Percentiles rank a stretch among this genome's conserved stretches.
Conservation (phyloP, 92 coral and sea anemone genomes). For the Paragorgia papillata region DNA sequence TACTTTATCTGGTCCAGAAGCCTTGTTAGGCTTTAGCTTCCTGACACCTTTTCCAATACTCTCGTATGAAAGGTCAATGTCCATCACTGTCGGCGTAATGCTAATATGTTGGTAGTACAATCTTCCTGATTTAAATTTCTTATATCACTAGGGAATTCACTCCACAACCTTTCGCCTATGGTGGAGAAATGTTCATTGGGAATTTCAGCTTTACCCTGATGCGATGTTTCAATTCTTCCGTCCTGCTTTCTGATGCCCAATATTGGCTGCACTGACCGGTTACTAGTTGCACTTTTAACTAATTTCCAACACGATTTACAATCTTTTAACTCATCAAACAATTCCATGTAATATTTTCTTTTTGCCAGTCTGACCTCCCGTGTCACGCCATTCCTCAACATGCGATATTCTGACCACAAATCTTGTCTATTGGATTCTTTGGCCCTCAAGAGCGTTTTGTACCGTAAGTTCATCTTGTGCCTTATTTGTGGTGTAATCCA, state of each 20-base stretch:
- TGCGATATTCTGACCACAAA: conserved; percentile 49
- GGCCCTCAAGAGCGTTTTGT: conserved; percentile 37
- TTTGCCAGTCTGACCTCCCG: conserved; percentile 43
- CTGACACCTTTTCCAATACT: neutral
- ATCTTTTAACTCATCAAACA: conserved; percentile 37
- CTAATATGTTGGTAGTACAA: neutral
- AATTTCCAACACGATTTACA: too few species aligned
- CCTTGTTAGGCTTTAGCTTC: conserved; percentile 28
- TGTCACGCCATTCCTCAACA: conserved; percentile 48
- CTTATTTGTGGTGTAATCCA: conserved; percentile 59
- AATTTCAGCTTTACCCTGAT: conserved; percentile 40
- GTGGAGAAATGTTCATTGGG: conserved; percentile 45
- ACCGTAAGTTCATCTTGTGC: conserved; percentile 50
- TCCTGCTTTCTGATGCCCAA: conserved; percentile 17
- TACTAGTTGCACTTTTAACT: conserved; percentile 16
- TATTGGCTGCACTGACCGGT: conserved; percentile 27
- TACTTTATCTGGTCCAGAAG: conserved; percentile 39
- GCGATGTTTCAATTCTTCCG: conserved; percentile 20
- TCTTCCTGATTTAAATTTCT: neutral
- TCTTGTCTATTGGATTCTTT: conserved; percentile 31
- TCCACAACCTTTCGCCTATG: conserved; percentile 51
- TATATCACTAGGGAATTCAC: too few species aligned
- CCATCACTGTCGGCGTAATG: conserved; percentile 21
- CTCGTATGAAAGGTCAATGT: conserved; percentile 12
- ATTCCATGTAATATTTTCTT: conserved; percentile 37